phyloP scores from a whole-genome alignment of 1,140 invertebrate species.

The Euura lappo region DNA sequence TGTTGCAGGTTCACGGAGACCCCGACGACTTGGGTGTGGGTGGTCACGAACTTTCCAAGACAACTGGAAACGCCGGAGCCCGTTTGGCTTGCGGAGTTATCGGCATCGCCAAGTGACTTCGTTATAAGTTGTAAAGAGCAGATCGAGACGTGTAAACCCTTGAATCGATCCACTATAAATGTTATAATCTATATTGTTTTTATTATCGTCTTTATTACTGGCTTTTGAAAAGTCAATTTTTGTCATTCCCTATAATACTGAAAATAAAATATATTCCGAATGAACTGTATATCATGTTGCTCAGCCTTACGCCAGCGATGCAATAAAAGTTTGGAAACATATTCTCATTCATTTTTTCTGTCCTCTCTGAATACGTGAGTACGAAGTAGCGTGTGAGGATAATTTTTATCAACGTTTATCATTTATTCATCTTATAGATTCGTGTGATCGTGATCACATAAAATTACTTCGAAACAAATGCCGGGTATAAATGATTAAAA shows the following conservation, averaged over 20 bases:
- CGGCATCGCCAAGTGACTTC: constrained; percentile 72
- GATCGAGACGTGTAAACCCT: no score
- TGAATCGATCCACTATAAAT: not conserved
- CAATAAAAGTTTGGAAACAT: constrained; percentile 1
- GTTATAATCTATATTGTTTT: constrained; percentile 22
- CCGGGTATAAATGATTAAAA: no score
- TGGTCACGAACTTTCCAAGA: constrained; percentile 91
- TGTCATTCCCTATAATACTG: constrained; percentile 18
- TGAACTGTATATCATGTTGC: not conserved
- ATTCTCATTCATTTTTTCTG: not conserved
- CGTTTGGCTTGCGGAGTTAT: constrained; percentile 97
- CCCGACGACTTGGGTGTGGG: constrained; percentile 94
- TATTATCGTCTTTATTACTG: constrained; percentile 15
- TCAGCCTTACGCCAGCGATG: not conserved
- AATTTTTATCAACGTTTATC: not conserved
- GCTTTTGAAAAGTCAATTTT: not conserved
- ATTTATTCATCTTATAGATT: not conserved
- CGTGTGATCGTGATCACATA: not conserved
- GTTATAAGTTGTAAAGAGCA: not conserved
- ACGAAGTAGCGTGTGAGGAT: not conserved
- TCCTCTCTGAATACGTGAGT: not conserved
- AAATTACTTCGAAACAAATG: no score
- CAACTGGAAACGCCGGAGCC: constrained; percentile 96
- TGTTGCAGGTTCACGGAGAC: constrained; percentile 81
- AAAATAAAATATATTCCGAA: not conserved